A percentile compares a stretch with the other conserved stretches of the same genome.
Conservation (phyloP, 2,888 invertebrate genomes). For the Crossocerus cetratus region DNA sequence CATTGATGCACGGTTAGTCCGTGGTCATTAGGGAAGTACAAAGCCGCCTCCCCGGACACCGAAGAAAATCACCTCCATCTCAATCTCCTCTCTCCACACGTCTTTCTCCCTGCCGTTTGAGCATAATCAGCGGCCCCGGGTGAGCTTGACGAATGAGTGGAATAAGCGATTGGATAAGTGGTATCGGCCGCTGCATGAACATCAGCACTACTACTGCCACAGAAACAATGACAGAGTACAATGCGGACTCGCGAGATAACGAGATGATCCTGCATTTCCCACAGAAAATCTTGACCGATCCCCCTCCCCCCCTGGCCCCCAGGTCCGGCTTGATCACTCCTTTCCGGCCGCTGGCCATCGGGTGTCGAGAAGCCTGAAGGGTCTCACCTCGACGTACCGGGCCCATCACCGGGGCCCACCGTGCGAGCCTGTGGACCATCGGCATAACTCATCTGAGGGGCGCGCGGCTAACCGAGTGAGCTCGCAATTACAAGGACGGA, state of each 20-base stretch:
- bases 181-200: neutral
- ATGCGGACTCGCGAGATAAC: neutral
- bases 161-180: conserved; percentile 1
- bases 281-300: neutral
- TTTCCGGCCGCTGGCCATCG: conserved; percentile 61
- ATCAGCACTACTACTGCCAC: neutral
- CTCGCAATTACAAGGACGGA: conserved; percentile 71
- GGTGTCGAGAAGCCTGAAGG: conserved; percentile 62
- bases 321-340: conserved; percentile 32
- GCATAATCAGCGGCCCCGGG: neutral
- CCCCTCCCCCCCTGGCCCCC: conserved; percentile 2
- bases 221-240: neutral
- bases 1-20: conserved; percentile 27
- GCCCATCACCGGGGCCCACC: conserved; percentile 56
- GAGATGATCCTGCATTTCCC: neutral
- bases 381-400: conserved; percentile 61
- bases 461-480: conserved; percentile 45
- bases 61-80: no score
- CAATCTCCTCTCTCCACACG: no score
- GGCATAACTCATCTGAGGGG: conserved; percentile 57
- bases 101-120: no score
- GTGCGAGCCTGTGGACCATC: conserved; percentile 46
- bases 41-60: no score
- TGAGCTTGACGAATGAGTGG: neutral
- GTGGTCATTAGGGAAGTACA: conserved; percentile 26